A percentile compares a stretch with the other conserved stretches of the same genome.
These are phyloP conservation scores for Zophobas morio DNA, from an alignment of 1,140 invertebrate genomes.

Conservation along the genomic window DNA sequence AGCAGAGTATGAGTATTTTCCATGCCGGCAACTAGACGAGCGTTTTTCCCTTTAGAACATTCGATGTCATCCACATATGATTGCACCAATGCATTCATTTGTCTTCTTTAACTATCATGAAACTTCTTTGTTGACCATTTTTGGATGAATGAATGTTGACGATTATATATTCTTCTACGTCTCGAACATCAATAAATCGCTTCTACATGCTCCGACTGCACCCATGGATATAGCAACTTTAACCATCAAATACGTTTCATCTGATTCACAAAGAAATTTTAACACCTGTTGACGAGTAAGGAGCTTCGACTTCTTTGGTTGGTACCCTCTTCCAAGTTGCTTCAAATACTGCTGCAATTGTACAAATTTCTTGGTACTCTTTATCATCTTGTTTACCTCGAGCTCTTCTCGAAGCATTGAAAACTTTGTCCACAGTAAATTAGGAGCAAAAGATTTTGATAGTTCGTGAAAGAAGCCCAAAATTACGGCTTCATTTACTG, in stretches of 20 bases:
- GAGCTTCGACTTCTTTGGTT: not conserved
- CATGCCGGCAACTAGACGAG: too few species aligned
- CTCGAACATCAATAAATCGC: not conserved
- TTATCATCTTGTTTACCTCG: not conserved
- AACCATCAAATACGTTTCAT: not conserved
- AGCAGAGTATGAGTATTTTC: too few species aligned
- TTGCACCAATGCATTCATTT: not conserved
- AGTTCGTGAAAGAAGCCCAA: not conserved
- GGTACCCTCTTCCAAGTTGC: not conserved
- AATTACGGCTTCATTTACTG: not conserved
- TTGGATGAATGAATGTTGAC: not conserved
- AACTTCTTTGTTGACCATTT: not conserved
- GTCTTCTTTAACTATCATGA: not conserved
- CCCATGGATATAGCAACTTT: not conserved
- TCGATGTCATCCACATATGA: too few species aligned
- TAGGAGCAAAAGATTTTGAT: not conserved
- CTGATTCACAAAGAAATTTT: not conserved
- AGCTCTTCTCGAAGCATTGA: not conserved
- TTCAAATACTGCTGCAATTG: not conserved
- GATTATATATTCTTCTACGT: not conserved
- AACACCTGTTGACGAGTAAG: not conserved
- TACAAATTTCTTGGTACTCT: not conserved
- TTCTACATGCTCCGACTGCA: not conserved
- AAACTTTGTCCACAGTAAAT: not conserved
- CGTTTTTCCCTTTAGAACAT: too few species aligned